A percentile compares a stretch with the other conserved stretches of the same genome.
phyloP scores from a whole-genome alignment of 2,797 vertebrate species.

The Atherinosoma microstoma region DNA sequence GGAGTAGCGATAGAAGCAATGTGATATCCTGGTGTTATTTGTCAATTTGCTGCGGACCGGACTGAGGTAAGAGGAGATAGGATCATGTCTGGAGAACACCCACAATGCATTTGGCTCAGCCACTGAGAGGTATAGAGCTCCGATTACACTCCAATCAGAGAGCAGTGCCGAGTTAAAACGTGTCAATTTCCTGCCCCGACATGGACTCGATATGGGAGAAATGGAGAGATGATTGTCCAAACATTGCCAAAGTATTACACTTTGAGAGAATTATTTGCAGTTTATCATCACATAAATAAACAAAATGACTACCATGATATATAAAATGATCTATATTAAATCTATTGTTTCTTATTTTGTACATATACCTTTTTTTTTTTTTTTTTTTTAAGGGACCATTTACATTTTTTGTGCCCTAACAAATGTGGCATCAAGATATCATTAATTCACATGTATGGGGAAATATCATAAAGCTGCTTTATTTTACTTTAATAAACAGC shows the following conservation, averaged over 20 bases:
- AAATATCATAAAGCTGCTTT: background rate
- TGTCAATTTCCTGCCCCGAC: constrained; percentile 72
- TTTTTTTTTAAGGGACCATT: too few species aligned
- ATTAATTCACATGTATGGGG: background rate
- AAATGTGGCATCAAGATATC: background rate
- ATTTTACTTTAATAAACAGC: constrained; percentile 16
- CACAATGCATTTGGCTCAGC: constrained; percentile 71
- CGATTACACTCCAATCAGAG: constrained; percentile 78
- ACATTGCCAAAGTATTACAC: constrained; percentile 17
- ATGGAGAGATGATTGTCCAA: constrained; percentile 66
- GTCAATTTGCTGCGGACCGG: constrained; percentile 69
- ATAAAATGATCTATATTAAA: background rate
- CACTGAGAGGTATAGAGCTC: constrained; percentile 60
- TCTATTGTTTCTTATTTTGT: background rate
- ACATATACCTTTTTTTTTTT: background rate
- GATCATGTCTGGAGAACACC: constrained; percentile 77
- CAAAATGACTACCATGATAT: background rate
- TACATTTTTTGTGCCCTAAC: background rate
- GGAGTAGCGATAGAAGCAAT: constrained; percentile 61
- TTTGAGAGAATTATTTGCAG: constrained; percentile 5
- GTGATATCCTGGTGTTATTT: constrained; percentile 79
- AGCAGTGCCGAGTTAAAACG: constrained; percentile 66
- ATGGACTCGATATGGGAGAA: constrained; percentile 65
- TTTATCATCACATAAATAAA: constrained; percentile 19
- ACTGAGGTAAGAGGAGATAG: constrained; percentile 63